Conservation (phyloP, 2,888 invertebrate genomes). For the Philereme vetulata region DNA sequence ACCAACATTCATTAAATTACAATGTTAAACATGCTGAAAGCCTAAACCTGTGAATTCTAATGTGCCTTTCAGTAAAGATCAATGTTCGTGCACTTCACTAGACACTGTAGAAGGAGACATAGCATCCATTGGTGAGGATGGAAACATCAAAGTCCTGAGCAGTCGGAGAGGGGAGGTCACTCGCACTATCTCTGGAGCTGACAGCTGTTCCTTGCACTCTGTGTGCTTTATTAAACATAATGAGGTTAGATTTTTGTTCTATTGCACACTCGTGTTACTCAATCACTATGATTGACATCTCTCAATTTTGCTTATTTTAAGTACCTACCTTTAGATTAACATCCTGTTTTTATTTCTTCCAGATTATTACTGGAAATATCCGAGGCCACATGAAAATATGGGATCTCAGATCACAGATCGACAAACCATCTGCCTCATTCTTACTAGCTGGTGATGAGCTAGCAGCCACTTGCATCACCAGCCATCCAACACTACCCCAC, state of each 20-base stretch:
- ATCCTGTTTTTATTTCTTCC: constrained; percentile 1
- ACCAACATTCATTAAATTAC: no score
- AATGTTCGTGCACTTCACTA: constrained; percentile 90
- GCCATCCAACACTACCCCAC: constrained; percentile 95
- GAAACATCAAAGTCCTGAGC: constrained; percentile 82
- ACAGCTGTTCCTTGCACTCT: constrained; percentile 91
- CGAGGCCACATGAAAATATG: constrained; percentile 95
- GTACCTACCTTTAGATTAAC: no score
- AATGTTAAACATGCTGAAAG: no score
- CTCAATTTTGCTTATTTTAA: no score
- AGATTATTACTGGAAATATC: constrained; percentile 93
- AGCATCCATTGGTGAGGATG: constrained; percentile 94
- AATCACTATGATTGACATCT: no score
- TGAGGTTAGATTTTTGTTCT: constrained; percentile 62
- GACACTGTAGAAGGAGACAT: constrained; percentile 90
- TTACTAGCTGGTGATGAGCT: constrained; percentile 89
- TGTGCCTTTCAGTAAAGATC: constrained; percentile 53
- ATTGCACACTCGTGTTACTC: no score
- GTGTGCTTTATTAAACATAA: constrained; percentile 88
- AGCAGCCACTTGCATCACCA: constrained; percentile 89
- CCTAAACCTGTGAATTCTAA: background rate
- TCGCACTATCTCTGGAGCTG: constrained; percentile 85
- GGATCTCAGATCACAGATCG: constrained; percentile 88
- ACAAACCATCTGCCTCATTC: constrained; percentile 88
- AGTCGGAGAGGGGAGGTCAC: constrained; percentile 71